A percentile compares a stretch with the other conserved stretches of the same genome.
Conservation (phyloP, 2,113 vertebrate genomes). For the Scomber japonicus region DNA sequence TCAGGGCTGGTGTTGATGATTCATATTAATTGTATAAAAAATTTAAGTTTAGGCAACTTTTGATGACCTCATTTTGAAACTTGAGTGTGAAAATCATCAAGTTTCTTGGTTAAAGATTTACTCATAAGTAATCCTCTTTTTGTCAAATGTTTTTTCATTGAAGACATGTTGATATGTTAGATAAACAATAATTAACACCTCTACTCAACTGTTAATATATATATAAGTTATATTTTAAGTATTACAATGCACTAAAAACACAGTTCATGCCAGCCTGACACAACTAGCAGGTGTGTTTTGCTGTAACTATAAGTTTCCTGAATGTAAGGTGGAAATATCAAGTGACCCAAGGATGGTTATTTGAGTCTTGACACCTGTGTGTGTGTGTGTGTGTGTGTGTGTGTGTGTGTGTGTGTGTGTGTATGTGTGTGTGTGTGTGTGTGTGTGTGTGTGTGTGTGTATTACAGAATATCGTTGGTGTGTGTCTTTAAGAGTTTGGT, state of each 20-base stretch:
- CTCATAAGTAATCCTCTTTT: background rate
- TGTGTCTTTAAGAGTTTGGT: slow-evolving; percentile 61
- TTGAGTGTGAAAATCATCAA: background rate
- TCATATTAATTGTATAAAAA: background rate
- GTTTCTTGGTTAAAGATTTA: background rate
- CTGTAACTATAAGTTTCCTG: background rate
- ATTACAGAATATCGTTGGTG: slow-evolving; percentile 42
- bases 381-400: slow-evolving; percentile 2
- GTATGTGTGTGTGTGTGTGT: too few relatives aligned
- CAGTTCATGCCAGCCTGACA: background rate
- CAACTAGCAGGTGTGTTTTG: background rate
- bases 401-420: too few relatives aligned
- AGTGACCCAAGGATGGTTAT: slow-evolving; percentile 21
- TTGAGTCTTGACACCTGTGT: slow-evolving; percentile 54
- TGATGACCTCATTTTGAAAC: background rate
- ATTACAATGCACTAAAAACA: background rate
- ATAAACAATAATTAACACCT: too few relatives aligned
- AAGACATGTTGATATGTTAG: background rate
- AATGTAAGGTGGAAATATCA: background rate
- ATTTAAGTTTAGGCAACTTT: background rate
- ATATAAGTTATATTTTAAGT: background rate
- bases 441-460: slow-evolving; percentile 3
- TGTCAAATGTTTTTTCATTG: background rate
- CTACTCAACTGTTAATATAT: background rate
- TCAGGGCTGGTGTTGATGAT: background rate